Percentiles rank a stretch among this genome's conserved stretches.
These are phyloP conservation scores for Antitype chi DNA, from an alignment of 2,888 invertebrate genomes.

Conservation along the genomic window DNA sequence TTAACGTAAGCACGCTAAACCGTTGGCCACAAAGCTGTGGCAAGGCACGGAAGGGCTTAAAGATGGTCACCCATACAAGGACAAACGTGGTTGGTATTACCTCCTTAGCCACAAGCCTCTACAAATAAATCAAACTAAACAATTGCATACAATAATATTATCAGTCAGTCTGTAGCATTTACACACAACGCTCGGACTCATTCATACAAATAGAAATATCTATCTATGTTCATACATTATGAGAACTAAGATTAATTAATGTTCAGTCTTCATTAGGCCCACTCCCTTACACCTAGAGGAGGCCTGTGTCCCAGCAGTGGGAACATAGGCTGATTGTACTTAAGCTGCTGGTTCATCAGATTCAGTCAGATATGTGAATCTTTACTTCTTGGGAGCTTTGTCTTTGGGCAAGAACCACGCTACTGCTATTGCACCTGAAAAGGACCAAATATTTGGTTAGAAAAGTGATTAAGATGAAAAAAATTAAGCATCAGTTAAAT, in stretches of 20 bases:
- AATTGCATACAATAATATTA: slow-evolving; percentile 36
- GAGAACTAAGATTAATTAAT: slow-evolving; percentile 24
- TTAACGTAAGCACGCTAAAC: no score
- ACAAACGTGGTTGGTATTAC: no score
- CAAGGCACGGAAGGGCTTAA: no score
- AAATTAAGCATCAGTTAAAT: neutral
- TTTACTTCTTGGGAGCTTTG: slow-evolving; percentile 71
- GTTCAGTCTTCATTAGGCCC: slow-evolving; percentile 61
- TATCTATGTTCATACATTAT: slow-evolving; percentile 13
- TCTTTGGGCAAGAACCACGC: slow-evolving; percentile 85
- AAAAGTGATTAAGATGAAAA: neutral
- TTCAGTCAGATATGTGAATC: neutral
- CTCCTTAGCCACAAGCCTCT: no score
- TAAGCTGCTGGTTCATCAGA: neutral
- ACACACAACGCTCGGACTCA: slow-evolving; percentile 16
- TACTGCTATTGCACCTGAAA: slow-evolving; percentile 81
- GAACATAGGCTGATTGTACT: no score
- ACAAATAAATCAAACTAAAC: slow-evolving; percentile 1
- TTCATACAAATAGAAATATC: slow-evolving; percentile 1
- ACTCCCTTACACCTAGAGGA: neutral
- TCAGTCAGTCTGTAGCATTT: slow-evolving; percentile 52
- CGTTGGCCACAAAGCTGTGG: no score
- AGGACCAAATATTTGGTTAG: slow-evolving; percentile 20
- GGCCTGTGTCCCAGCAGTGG: no score
- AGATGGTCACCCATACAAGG: no score